Evolutionary conservation across 2,888 invertebrate genomes (phyloP), one percentile per base, ranked within the genome.

Genomic region (Nineta flava): DNA sequence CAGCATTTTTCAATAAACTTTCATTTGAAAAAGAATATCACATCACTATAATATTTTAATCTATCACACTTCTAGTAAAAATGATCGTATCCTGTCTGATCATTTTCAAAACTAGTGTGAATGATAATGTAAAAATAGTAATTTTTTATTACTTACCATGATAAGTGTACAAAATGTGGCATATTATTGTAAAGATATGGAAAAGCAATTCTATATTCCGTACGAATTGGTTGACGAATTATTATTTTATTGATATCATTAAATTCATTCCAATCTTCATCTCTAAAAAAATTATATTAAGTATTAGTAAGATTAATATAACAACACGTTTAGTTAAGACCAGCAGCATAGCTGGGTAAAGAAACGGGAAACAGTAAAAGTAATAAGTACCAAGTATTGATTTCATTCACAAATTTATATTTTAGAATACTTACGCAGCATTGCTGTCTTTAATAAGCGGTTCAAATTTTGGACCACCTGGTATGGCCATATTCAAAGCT

Each of bases 261-360:
- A 63, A 99, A 99, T 70, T 99, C 99, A 70, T 99, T 99, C 99
- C 99, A 99, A 66, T 99, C 99, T 71, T 99, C 99, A 71, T 99
- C 99, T 2, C 92, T 86, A 59, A 16, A 70, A 65, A 52, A 51
- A n/a, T n/a, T n/a, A n/a, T n/a, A n/a, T 53, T 51, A 53, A 55
- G n/a, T 5, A 43, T 43, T 43, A 42, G 6, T 16, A n/a, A n/a
- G n/a, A n/a, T n/a, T n/a, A n/a, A n/a, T n/a, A n/a, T 46, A 45
- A 17, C 43, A 26, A 47, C 40, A 32, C 2, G 0, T 44, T 13
- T 41, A 9, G 41, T 9, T 41, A 41, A 13, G n/a, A 50, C 53
- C n/a, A n/a, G n/a, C n/a, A n/a, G n/a, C n/a, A n/a, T n/a, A n/a
- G n/a, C n/a, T n/a, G n/a, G n/a, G n/a, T n/a, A n/a, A n/a, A n/a